These are phyloP conservation scores for Leptopilina myrica DNA, from an alignment of 2,888 invertebrate genomes.

Conservation along the genomic window DNA sequence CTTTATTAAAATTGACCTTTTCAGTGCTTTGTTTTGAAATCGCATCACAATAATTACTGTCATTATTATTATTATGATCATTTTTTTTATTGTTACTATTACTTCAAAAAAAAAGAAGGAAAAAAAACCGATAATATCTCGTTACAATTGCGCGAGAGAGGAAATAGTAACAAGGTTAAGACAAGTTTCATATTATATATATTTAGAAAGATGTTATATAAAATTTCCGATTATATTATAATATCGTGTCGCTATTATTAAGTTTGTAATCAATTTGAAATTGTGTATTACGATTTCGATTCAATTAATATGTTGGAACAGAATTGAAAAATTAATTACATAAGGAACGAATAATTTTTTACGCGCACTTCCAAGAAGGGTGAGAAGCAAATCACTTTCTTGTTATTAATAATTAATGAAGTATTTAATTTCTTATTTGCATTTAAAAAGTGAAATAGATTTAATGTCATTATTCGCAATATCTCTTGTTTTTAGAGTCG, in stretches of 20 bases:
- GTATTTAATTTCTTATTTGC: too few species aligned
- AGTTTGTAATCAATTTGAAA: neutral
- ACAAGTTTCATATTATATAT: neutral
- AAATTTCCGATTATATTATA: neutral
- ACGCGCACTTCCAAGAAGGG: too few species aligned
- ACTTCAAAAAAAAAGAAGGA: neutral
- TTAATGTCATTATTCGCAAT: too few species aligned
- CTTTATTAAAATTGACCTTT: constrained; percentile 32
- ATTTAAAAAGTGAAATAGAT: too few species aligned
- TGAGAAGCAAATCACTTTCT: too few species aligned
- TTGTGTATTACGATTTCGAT: neutral
- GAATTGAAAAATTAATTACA: too few species aligned
- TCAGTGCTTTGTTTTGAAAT: neutral
- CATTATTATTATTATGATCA: neutral
- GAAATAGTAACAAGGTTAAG: constrained; percentile 8
- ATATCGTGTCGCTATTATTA: neutral
- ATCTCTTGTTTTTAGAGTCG: too few species aligned
- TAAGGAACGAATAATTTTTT: too few species aligned
- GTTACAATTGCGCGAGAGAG: neutral
- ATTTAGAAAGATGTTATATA: constrained; percentile 15
- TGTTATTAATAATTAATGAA: too few species aligned
- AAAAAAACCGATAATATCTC: neutral
- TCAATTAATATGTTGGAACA: too few species aligned
- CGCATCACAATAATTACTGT: neutral
- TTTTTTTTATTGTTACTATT: neutral